phyloP scores from a whole-genome alignment of 2,797 vertebrate genomes.

The Hoplostethus mediterraneus region DNA sequence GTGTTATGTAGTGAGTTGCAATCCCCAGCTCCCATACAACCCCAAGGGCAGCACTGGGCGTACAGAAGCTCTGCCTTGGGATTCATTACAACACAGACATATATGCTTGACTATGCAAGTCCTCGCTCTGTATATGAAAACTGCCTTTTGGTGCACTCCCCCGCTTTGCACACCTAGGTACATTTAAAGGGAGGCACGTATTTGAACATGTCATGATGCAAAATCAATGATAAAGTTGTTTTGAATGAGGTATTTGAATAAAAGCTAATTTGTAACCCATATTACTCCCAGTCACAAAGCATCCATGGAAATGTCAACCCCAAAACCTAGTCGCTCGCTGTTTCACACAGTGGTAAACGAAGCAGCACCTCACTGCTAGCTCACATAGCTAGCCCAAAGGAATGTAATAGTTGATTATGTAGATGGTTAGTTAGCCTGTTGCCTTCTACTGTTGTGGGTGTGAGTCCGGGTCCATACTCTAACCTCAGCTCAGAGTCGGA shows the following conservation, averaged over 20 bases:
- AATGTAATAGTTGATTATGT: slow-evolving; percentile 25
- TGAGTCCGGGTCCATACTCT: slow-evolving; percentile 56
- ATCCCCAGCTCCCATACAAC: background rate
- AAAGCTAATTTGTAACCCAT: slow-evolving; percentile 20
- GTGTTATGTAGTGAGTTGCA: slow-evolving; percentile 30
- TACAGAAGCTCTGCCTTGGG: slow-evolving; percentile 32
- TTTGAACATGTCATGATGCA: slow-evolving; percentile 40
- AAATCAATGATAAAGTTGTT: slow-evolving; percentile 29
- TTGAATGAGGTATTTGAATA: slow-evolving; percentile 42
- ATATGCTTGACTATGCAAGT: slow-evolving; percentile 17
- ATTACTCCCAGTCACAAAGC: slow-evolving; percentile 4
- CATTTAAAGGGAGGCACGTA: slow-evolving; percentile 3
- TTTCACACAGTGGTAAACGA: slow-evolving; percentile 1
- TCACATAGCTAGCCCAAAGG: background rate
- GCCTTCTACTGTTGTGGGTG: slow-evolving; percentile 44
- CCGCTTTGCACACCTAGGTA: slow-evolving; percentile 5
- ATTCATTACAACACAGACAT: slow-evolving; percentile 30
- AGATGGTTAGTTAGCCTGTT: slow-evolving; percentile 34
- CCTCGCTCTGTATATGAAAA: slow-evolving; percentile 33
- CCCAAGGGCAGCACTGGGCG: slow-evolving; percentile 44
- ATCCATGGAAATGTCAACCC: background rate
- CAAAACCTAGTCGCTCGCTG: background rate
- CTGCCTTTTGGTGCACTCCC: background rate
- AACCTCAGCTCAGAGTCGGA: slow-evolving; percentile 58
- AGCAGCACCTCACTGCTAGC: background rate